Conservation (phyloP, 2,888 invertebrate genomes). For the Megaustenia siamemsis region DNA sequence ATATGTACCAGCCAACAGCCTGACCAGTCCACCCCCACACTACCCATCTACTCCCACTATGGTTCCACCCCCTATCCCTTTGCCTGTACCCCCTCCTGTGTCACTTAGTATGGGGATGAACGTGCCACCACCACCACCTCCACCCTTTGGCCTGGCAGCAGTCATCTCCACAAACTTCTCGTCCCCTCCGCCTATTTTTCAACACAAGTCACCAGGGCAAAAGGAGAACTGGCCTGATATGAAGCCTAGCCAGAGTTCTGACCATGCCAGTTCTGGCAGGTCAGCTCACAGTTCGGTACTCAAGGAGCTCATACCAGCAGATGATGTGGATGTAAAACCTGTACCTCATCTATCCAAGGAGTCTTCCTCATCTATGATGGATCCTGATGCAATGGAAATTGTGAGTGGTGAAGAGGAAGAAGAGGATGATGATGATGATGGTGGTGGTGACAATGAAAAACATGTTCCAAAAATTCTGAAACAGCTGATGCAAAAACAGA, state of each 20-base stretch:
- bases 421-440: not conserved
- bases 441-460: not conserved
- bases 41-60: constrained; percentile 48
- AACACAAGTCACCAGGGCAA: constrained; percentile 59
- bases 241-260: not conserved
- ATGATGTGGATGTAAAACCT: constrained; percentile 22
- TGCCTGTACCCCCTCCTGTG: constrained; percentile 52
- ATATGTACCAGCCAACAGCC: constrained; percentile 27
- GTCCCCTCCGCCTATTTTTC: constrained; percentile 50
- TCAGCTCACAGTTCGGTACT: constrained; percentile 49
- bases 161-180: constrained; percentile 40
- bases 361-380: constrained; percentile 38
- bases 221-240: constrained; percentile 61
- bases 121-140: constrained; percentile 51
- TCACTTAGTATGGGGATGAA: constrained; percentile 46
- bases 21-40: constrained; percentile 44
- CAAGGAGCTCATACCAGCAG: constrained; percentile 53
- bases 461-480: not conserved
- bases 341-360: constrained; percentile 41
- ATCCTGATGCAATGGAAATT: constrained; percentile 53
- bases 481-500: constrained; percentile 67
- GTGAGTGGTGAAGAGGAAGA: constrained; percentile 50
- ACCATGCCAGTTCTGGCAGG: constrained; percentile 10
- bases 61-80: constrained; percentile 53
- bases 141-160: constrained; percentile 45